Percentiles rank a stretch among this genome's conserved stretches.
phyloP scores from a whole-genome alignment of 2,113 vertebrate species.

The Nothobranchius kuhntae region DNA sequence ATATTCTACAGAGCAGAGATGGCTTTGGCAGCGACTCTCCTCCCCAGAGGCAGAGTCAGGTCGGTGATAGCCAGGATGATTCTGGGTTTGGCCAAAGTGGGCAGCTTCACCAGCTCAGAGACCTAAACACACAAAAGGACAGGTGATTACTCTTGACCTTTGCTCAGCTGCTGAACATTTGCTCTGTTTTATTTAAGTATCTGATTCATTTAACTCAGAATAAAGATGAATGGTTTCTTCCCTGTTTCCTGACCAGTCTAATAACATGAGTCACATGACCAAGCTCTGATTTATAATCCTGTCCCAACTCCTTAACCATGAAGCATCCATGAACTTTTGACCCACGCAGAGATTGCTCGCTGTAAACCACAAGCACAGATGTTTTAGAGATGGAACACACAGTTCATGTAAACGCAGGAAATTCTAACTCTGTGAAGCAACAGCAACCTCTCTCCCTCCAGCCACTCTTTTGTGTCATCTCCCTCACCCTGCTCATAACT shows the following conservation, averaged over 20 bases:
- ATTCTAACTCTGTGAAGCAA: conserved; percentile 15
- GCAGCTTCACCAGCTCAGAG: conserved; percentile 93
- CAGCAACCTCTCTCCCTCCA: neutral
- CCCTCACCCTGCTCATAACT: conserved; percentile 54
- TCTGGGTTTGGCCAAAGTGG: conserved; percentile 91
- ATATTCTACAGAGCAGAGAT: conserved; percentile 84
- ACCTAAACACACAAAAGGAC: conserved; percentile 76
- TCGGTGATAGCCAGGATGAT: conserved; percentile 94
- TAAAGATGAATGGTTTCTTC: neutral
- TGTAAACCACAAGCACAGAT: neutral
- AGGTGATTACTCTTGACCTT: neutral
- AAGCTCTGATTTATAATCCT: too few species aligned
- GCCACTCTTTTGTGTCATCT: neutral
- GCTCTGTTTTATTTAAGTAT: neutral
- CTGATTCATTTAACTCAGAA: neutral
- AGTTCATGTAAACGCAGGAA: neutral
- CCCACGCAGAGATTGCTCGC: neutral
- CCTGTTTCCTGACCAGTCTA: neutral
- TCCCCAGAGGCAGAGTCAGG: conserved; percentile 91
- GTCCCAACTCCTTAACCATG: too few species aligned
- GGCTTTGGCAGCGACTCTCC: conserved; percentile 95
- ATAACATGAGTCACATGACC: too few species aligned
- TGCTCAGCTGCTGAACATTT: neutral
- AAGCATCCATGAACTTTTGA: neutral
- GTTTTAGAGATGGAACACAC: neutral